Evolutionary conservation across 2,113 vertebrate genomes (phyloP), one percentile per base, ranked within the genome.

Genomic region (Ptyas mucosa): DNA sequence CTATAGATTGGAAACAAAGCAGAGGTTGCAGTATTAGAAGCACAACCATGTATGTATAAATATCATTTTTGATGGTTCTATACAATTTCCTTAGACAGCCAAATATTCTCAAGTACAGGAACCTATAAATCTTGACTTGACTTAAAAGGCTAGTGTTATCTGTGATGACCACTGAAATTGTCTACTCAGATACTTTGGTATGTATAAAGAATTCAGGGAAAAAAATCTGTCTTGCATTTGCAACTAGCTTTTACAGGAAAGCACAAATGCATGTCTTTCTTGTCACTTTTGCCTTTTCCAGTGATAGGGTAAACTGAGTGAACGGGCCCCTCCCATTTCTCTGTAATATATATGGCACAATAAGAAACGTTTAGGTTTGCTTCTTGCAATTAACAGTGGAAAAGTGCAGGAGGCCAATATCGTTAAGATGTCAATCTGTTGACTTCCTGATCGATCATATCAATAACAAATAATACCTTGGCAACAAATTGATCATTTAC

Each of bases 401-500:
- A 21, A 86, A 46, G 14, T n/a, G 10, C 21, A 54, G 11, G 75
- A 54, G 61, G 43, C 2, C 29, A 61, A 26, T 51, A 21, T 21
- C 3, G 0, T n/a, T 54, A n/a, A 18, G 51, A 9, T 15, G 23
- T 64, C 8, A 12, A n/a, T 64, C 46, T 90, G 43, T 20, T 51
- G 57, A 64, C 11, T 29, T 49, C 29, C 51, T 18, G 55, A 87
- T 51, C 20, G 53, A 87, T 51, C 20, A 4, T 8, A 49, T 8
- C 87, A 58, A 51, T 21, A 34, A 29, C 88, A 88, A 43, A 21
- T 0, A 0, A 20, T 24, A 53, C 39, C 0, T 0, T 26, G 53
- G 53, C 0, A 86, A 58, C 15, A 61, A 0, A 20, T 15, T 46
- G 46, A 87, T 29, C 51, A 49, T 1, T 0, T 0, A 20, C 0